A percentile compares a stretch with the other conserved stretches of the same genome.
phyloP scores from a whole-genome alignment of 2,113 vertebrate species.

The Rhinolophus sinicus region DNA sequence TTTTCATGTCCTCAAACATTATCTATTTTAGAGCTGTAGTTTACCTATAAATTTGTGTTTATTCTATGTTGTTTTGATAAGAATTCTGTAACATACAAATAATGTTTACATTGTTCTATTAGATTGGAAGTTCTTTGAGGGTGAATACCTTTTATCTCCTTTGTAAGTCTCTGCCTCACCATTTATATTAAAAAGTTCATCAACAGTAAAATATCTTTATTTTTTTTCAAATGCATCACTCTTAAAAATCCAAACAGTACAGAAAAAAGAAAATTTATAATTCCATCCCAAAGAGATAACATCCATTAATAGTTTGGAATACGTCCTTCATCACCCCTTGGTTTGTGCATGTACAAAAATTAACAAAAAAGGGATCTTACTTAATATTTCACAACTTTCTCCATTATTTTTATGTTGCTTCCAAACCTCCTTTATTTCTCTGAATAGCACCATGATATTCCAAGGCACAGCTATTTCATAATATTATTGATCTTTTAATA shows the following conservation, averaged over 20 bases:
- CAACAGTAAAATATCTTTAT: not conserved
- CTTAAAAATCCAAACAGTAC: not conserved
- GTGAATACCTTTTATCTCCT: not conserved
- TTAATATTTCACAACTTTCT: not conserved
- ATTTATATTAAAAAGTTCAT: not conserved
- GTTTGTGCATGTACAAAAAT: not conserved
- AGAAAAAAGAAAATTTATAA: not conserved
- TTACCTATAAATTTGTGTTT: not conserved
- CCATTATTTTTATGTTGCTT: not conserved
- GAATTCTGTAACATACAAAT: not conserved
- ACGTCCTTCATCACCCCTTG: not conserved
- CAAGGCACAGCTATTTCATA: constrained; percentile 31
- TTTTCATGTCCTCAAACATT: not conserved
- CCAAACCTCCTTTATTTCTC: not conserved
- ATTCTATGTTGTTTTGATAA: not conserved
- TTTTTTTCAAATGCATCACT: not conserved
- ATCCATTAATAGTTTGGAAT: not conserved
- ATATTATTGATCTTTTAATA: not conserved
- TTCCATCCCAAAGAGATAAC: not conserved
- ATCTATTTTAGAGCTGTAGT: not conserved
- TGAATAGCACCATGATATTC: not conserved
- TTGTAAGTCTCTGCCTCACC: not conserved
- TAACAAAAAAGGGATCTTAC: not conserved
- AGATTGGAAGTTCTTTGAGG: not conserved
- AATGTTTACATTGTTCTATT: not conserved